Conservation (phyloP, 35 echinoderm and acorn worm genomes). For the Lytechinus pictus region DNA sequence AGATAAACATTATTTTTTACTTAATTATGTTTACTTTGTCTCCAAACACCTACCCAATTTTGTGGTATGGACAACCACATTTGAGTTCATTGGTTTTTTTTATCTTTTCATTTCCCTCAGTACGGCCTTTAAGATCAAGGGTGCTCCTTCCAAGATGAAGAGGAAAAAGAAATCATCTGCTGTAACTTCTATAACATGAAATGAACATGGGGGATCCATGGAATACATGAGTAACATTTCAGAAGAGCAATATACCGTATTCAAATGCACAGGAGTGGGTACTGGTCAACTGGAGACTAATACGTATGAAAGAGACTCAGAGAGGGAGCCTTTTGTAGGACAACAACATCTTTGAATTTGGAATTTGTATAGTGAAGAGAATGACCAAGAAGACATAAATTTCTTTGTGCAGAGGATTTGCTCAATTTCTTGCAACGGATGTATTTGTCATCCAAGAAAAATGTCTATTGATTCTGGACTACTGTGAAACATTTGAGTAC, state of each 20-base stretch:
- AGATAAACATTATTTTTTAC: background rate
- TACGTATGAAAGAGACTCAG: too few relatives aligned
- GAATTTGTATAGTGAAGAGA: too few relatives aligned
- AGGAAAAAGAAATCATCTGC: conserved; percentile 66
- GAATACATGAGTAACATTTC: background rate
- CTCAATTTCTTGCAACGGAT: too few relatives aligned
- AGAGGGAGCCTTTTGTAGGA: too few relatives aligned
- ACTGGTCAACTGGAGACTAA: too few relatives aligned
- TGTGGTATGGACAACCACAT: background rate
- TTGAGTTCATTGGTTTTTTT: background rate
- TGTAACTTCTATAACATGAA: conserved; percentile 37
- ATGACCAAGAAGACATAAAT: too few relatives aligned
- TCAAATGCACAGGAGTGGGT: background rate
- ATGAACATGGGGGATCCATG: background rate
- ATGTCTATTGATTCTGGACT: too few relatives aligned
- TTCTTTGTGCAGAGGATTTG: too few relatives aligned
- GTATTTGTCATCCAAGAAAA: too few relatives aligned
- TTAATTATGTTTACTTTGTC: background rate
- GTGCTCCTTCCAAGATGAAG: conserved; percentile 51
- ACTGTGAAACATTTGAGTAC: too few relatives aligned
- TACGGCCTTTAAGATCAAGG: conserved; percentile 73
- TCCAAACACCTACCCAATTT: background rate
- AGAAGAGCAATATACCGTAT: background rate
- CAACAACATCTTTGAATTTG: too few relatives aligned
- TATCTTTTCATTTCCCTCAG: conserved; percentile 32